These are phyloP conservation scores for Eurosta solidaginis DNA, from an alignment of 1,140 invertebrate genomes.

Conservation along the genomic window DNA sequence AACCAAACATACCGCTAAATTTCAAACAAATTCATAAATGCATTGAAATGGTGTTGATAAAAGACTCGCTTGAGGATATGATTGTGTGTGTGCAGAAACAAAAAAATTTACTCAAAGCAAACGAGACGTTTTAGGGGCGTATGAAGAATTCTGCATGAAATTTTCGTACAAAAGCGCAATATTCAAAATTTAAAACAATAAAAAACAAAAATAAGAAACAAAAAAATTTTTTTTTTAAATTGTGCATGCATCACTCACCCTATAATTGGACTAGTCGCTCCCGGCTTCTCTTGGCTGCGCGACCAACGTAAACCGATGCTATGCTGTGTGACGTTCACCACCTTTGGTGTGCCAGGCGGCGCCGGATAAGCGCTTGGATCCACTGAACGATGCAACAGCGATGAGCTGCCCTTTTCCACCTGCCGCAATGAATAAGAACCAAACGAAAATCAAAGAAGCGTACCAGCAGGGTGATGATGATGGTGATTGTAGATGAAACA, in stretches of 20 bases:
- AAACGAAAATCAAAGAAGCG: background rate
- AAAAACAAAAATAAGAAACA: conserved; percentile 2
- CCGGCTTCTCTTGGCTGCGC: conserved; percentile 64
- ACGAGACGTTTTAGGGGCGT: background rate
- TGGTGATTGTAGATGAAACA: background rate
- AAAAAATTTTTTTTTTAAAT: background rate
- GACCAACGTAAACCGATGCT: conserved; percentile 83
- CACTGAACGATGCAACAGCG: conserved; percentile 73
- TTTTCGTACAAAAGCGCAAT: background rate
- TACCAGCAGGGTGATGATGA: background rate
- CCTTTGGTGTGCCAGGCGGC: conserved; percentile 72
- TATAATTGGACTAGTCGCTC: conserved; percentile 61
- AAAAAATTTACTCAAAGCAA: background rate
- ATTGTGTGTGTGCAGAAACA: background rate
- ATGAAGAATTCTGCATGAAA: background rate
- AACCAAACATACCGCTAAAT: background rate
- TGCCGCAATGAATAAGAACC: conserved; percentile 29
- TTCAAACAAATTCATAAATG: background rate
- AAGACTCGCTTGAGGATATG: background rate
- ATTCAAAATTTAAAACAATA: background rate
- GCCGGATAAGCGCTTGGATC: conserved; percentile 79
- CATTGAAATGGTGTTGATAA: background rate
- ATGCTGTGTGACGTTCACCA: conserved; percentile 78
- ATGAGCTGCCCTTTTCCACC: conserved; percentile 64
- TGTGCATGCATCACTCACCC: conserved; percentile 45